Evolutionary conservation across 2,113 vertebrate species (phyloP), one percentile per base, ranked within the genome.

Genomic region (Herpetotheres cachinnans): DNA sequence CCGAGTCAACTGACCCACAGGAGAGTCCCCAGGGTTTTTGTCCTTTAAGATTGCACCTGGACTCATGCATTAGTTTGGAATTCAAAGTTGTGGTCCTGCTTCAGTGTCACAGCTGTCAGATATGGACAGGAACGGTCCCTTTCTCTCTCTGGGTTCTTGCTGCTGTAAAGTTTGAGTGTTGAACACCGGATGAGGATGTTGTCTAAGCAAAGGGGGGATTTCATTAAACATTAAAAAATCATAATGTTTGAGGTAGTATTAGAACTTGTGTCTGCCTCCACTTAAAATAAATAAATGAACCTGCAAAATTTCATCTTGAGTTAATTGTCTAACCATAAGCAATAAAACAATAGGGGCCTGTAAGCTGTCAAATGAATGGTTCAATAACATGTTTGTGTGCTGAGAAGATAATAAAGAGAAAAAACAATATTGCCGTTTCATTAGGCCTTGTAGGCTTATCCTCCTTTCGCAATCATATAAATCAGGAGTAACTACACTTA

Each of bases 401-500:
- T 81, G 80, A 73, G 71, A 94, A 91, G 70, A 66, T 85, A 91
- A 84, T 89, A 84, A 88, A 81, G 66, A 89, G 78, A 49, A 69
- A 77, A 91, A 50, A 1, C 74, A 77, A 27, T 46, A 62, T 54
- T 95, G 54, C 54, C 8, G n/a, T 95, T 95, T 95, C 81, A 82
- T 95, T 95, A 91, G 66, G 59, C 40, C 27, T 93, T 61, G 16
- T 58, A 58, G 91, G 42, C 42, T 96, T 94, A 73, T 72, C 42
- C n/a, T 93, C 66, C 55, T 47, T 36, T 47, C 70, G 30, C 54
- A 91, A 3, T 72, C 67, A 22, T 52, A 89, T 87, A 93, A 96
- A 94, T 95, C 71, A 93, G 61, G 40, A 82, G 42, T 96, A 94
- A 90, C 89, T 80, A 69, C 73, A 70, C 81, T 87, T 84, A 52